A percentile compares a stretch with the other conserved stretches of the same genome.
Evolutionary conservation across 37 sponge, comb jelly and placozoan species (phyloP).

Genomic region (Ianthella basta): DNA sequence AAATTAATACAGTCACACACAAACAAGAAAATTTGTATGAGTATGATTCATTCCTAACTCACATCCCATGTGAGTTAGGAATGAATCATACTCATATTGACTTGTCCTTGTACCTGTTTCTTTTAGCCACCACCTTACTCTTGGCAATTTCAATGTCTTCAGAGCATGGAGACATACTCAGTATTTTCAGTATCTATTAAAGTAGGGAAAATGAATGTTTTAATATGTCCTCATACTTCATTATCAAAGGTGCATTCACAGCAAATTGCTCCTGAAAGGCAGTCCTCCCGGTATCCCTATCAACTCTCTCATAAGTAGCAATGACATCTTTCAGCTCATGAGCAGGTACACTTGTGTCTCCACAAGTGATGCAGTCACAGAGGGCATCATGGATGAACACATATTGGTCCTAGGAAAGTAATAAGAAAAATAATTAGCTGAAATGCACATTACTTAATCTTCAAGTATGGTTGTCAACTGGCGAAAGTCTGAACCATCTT

Average conservation of each 20-base stretch:
- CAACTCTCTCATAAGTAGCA: neutral
- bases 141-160: neutral
- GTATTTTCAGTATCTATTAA: neutral
- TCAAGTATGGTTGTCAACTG: too few species aligned
- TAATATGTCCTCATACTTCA: too few species aligned
- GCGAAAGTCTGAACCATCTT: slow-evolving; percentile 6
- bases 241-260: too few species aligned
- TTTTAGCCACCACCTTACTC: neutral
- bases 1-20: too few species aligned
- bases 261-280: too few species aligned
- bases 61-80: too few species aligned
- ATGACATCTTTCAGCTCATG: neutral
- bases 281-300: neutral
- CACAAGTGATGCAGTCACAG: slow-evolving; percentile 21
- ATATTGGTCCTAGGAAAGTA: neutral
- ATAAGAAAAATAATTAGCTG: too few species aligned
- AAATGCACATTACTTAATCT: too few species aligned
- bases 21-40: too few species aligned
- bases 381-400: slow-evolving; percentile 19
- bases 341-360: neutral
- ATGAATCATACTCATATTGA: too few species aligned
- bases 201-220: neutral
- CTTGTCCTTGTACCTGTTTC: slow-evolving; percentile 8
- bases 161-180: neutral
- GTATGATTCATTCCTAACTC: too few species aligned